Percentiles rank a stretch among this genome's conserved stretches.
Conservation (phyloP, 2,888 invertebrate genomes). For the Drosophila paranaensis region DNA sequence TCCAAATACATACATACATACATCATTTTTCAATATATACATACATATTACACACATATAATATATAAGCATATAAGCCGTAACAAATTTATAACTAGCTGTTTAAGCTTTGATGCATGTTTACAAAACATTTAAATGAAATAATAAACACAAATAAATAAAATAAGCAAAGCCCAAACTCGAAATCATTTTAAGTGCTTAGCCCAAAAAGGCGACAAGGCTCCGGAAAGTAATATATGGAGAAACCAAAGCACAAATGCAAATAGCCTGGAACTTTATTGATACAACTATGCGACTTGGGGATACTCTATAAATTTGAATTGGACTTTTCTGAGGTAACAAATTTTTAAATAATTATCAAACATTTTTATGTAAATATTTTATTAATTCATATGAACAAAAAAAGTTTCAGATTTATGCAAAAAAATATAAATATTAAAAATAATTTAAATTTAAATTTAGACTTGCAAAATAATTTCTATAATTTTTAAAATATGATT, state of each 20-base stretch:
- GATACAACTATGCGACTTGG: accelerated
- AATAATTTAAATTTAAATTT: too few relatives aligned
- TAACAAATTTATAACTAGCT: conserved; percentile 68
- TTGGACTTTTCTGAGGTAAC: too few relatives aligned
- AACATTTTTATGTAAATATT: too few relatives aligned
- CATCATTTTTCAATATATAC: conserved; percentile 11
- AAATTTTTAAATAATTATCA: too few relatives aligned
- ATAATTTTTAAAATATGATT: background rate
- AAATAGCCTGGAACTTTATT: conserved; percentile 14
- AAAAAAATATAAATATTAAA: too few relatives aligned
- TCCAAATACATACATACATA: conserved; percentile 10
- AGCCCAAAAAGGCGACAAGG: conserved; percentile 16
- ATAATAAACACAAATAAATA: conserved; percentile 62
- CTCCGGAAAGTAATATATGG: conserved; percentile 7
- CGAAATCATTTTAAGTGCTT: conserved; percentile 47
- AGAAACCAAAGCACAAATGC: conserved; percentile 42
- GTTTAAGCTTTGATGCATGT: conserved; percentile 82
- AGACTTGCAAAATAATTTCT: too few relatives aligned
- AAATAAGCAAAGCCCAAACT: conserved; percentile 35
- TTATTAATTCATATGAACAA: too few relatives aligned
- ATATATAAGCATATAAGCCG: conserved; percentile 30
- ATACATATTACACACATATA: conserved; percentile 14
- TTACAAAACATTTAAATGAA: conserved; percentile 82
- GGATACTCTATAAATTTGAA: background rate
- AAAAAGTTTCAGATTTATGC: too few relatives aligned